These are phyloP conservation scores for Schmidtea mediterranea DNA, from an alignment of 1,140 invertebrate genomes.

Conservation along the genomic window DNA sequence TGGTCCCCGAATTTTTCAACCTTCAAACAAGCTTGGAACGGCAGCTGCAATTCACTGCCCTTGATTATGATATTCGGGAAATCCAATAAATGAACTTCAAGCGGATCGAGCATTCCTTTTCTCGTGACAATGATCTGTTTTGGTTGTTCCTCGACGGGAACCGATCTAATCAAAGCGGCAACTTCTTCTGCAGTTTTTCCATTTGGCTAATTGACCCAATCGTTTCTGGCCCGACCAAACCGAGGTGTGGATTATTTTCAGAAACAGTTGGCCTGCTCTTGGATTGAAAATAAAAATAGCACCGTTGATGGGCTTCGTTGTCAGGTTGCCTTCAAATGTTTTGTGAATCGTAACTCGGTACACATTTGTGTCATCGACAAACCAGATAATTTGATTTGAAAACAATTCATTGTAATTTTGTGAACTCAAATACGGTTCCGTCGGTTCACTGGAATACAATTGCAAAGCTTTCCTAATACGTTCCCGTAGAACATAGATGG, in stretches of 20 bases:
- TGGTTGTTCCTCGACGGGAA: constrained; percentile 96
- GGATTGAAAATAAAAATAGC: constrained; percentile 99
- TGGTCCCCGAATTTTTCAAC: constrained; percentile 97
- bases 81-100: constrained; percentile 65
- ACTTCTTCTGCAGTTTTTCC: constrained; percentile 99
- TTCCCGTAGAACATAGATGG: constrained; percentile 81
- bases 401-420: constrained; percentile 98
- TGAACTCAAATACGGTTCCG: constrained; percentile 87
- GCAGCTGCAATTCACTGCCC: constrained; percentile 84
- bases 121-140: constrained; percentile 98
- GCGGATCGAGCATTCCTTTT: constrained; percentile 53
- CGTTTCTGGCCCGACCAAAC: constrained; percentile 77
- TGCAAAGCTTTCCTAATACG: constrained; percentile 89
- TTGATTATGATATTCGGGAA: constrained; percentile 99
- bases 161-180: constrained; percentile 80
- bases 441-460: constrained; percentile 90
- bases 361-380: constrained; percentile 95
- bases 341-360: constrained; percentile 98
- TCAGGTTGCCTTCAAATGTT: constrained; percentile 96
- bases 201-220: constrained; percentile 58
- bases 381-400: constrained; percentile 99
- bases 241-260: constrained; percentile 97
- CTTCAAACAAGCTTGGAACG: constrained; percentile 47
- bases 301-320: constrained; percentile 96
- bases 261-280: constrained; percentile 86